A percentile compares a stretch with the other conserved stretches of the same genome.
Evolutionary conservation across 2,888 invertebrate species (phyloP).

Genomic region (Nomada goodeniana): DNA sequence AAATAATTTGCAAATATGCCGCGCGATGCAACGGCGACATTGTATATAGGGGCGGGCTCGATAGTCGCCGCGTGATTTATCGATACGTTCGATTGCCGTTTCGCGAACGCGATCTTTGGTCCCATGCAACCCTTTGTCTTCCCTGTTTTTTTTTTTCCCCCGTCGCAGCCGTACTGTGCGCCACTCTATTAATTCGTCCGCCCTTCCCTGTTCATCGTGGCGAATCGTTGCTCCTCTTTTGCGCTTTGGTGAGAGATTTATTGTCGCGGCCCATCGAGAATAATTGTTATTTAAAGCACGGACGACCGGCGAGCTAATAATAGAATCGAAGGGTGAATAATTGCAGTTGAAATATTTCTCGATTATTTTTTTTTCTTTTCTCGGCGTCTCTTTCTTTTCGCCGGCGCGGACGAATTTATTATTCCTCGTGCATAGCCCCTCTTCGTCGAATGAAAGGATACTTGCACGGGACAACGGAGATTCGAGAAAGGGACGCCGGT

Average conservation of each 20-base stretch:
- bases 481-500: neutral
- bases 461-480: slow-evolving; percentile 7
- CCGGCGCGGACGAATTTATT: neutral
- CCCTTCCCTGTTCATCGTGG: neutral
- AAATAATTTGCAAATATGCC: slow-evolving; percentile 64
- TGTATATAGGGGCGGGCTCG: slow-evolving; percentile 37
- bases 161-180: neutral
- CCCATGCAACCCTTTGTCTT: slow-evolving; percentile 37
- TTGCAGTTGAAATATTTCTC: neutral
- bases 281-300: slow-evolving; percentile 3
- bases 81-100: slow-evolving; percentile 60
- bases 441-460: neutral
- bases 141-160: neutral
- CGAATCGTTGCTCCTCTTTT: neutral
- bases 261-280: slow-evolving; percentile 29
- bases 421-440: neutral
- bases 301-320: neutral
- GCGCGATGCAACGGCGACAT: slow-evolving; percentile 28
- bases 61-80: slow-evolving; percentile 57
- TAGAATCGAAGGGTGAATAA: neutral
- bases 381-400: neutral
- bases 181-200: slow-evolving; percentile 35
- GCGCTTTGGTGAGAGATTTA: slow-evolving; percentile 28
- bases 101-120: slow-evolving; percentile 50
- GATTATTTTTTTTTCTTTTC: neutral